Conservation (phyloP, 2,113 vertebrate genomes). For the Oryctolagus cuniculus region mOryCun1.1 NC_091436.1:167215501-167216000, state of each 20-base stretch:
- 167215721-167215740: not conserved
- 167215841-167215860: not conserved
- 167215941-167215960: not conserved
- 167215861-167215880: not conserved
- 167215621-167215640: not conserved
- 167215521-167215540: not conserved
- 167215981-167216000: not conserved
- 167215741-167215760: not conserved
- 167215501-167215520: not conserved
- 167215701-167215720: not conserved
- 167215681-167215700: not conserved
- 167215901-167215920: not conserved
- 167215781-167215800: not conserved
- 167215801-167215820: not conserved
- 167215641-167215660: not conserved
- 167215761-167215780: not conserved
- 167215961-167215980: not conserved
- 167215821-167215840: not conserved
- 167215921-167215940: no score
- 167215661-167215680: not conserved
- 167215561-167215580: not conserved
- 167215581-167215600: not conserved
- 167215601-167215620: not conserved
- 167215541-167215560: not conserved
- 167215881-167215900: not conserved